Conservation (phyloP, 2,797 vertebrate genomes). For the Xenopus petersii region DNA sequence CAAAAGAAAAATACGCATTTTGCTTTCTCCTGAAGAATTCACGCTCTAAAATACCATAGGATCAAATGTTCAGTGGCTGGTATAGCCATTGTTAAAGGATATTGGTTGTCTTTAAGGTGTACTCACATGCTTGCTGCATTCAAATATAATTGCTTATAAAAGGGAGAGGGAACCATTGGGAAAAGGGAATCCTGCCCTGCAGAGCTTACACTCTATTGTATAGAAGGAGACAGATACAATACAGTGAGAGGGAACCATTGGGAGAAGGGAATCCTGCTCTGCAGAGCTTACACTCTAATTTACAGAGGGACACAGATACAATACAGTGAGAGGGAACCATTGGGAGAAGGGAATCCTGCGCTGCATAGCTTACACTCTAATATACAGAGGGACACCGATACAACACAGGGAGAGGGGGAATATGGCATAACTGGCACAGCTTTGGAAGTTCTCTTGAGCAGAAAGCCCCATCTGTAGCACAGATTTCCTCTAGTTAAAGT, state of each 20-base stretch:
- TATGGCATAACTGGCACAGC: constrained; percentile 29
- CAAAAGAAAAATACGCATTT: neutral
- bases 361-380: no score
- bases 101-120: no score
- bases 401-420: no score
- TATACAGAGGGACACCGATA: no score
- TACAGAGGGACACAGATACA: no score
- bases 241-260: neutral
- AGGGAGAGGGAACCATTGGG: neutral
- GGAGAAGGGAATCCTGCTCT: no score
- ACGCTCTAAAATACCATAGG: neutral
- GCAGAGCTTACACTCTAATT: no score
- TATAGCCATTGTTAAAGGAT: no score
- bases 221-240: neutral
- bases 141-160: no score
- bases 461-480: constrained; percentile 27
- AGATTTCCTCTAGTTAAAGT: constrained; percentile 14
- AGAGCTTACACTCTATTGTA: constrained; percentile 15
- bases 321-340: no score
- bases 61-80: neutral
- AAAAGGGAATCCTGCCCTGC: neutral
- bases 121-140: no score
- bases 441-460: constrained; percentile 4
- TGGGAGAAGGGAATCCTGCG: neutral
- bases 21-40: neutral